A percentile compares a stretch with the other conserved stretches of the same genome.
phyloP scores from a whole-genome alignment of 2,888 invertebrate genomes.

The Callyntrura sp. region DNA sequence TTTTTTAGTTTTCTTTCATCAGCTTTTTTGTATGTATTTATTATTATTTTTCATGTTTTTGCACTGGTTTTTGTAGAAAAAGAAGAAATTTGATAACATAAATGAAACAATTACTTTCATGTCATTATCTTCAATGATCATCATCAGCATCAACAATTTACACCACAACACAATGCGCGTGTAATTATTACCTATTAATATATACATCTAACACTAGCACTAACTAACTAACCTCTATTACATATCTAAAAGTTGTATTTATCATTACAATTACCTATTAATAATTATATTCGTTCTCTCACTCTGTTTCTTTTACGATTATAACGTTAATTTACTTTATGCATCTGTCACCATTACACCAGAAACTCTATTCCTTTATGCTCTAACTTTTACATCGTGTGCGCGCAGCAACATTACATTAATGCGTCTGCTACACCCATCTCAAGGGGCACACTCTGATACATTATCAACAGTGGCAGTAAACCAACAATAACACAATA shows the following conservation, averaged over 20 bases:
- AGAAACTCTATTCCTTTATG: not conserved
- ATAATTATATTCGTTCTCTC: conserved; percentile 41
- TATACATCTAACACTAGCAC: too few relatives aligned
- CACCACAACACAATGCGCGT: conserved; percentile 13
- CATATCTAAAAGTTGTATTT: not conserved
- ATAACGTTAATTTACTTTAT: not conserved
- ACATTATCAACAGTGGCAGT: not conserved
- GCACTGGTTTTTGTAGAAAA: conserved; percentile 36
- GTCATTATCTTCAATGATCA: conserved; percentile 49
- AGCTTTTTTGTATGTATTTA: conserved; percentile 35
- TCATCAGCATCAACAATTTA: conserved; percentile 55
- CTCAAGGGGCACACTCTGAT: not conserved
- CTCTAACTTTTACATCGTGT: not conserved
- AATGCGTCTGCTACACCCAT: not conserved
- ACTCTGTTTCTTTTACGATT: not conserved
- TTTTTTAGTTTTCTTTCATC: conserved; percentile 47
- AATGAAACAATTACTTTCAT: conserved; percentile 39
- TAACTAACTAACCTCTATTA: too few relatives aligned
- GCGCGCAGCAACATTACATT: too few relatives aligned
- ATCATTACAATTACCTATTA: not conserved
- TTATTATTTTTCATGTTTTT: conserved; percentile 43
- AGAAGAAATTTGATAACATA: conserved; percentile 35
- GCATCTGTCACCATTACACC: not conserved
- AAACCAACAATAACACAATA: not conserved
- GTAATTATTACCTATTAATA: conserved; percentile 27